phyloP scores from a whole-genome alignment of 2,888 invertebrate genomes.

The Drosophila anomalata region DNA sequence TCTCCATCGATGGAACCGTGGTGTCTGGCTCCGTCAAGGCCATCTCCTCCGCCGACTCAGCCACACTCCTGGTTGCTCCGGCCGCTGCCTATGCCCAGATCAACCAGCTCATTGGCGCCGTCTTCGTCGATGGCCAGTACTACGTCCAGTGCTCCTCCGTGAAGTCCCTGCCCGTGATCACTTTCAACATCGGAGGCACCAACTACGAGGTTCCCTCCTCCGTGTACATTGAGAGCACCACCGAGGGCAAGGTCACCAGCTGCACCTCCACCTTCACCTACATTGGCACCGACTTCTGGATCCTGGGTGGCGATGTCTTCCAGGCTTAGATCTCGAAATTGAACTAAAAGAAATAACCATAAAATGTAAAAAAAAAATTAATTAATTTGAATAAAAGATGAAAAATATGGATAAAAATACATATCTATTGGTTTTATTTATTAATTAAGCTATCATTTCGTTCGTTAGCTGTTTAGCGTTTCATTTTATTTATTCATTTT shows the following conservation, averaged over 20 bases:
- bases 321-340: conserved; percentile 85
- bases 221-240: conserved; percentile 13
- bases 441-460: too few species aligned
- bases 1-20: conserved; percentile 84
- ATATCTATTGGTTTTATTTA: too few species aligned
- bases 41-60: conserved; percentile 98
- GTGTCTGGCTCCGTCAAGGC: conserved; percentile 93
- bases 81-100: conserved; percentile 88
- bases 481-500: too few species aligned
- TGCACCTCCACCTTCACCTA: conserved; percentile 96
- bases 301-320: conserved; percentile 95
- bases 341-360: neutral
- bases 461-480: too few species aligned
- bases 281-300: conserved; percentile 94
- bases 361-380: neutral
- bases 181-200: neutral
- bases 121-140: conserved; percentile 2
- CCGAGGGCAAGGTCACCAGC: conserved; percentile 84
- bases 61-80: conserved; percentile 88
- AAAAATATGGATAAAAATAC: neutral
- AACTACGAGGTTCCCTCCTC: conserved; percentile 1
- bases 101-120: conserved; percentile 85
- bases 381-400: neutral
- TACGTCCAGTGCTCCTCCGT: conserved; percentile 3
- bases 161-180: neutral